phyloP scores from a whole-genome alignment of 2,113 vertebrate genomes.

The Turnix velox region DNA sequence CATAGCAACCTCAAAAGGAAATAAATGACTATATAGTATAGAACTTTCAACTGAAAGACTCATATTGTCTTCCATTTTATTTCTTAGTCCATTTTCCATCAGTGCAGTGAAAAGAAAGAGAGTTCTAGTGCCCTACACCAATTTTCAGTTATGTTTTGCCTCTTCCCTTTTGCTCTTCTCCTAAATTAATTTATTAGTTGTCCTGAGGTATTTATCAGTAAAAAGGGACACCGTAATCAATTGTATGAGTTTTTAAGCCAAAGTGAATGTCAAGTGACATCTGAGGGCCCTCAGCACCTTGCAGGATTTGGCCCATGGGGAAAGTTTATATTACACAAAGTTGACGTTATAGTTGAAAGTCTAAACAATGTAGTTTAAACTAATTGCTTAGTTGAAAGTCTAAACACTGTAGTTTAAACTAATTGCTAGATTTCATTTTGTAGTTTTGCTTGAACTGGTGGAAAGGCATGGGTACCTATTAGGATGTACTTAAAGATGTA shows the following conservation, averaged over 20 bases:
- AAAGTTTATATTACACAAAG: neutral
- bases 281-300: neutral
- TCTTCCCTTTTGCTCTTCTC: neutral
- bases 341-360: too few species aligned
- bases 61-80: neutral
- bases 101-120: neutral
- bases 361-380: too few species aligned
- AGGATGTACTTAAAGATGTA: neutral
- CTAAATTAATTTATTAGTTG: neutral
- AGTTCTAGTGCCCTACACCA: neutral
- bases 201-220: neutral
- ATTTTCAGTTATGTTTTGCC: neutral
- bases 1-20: constrained; percentile 7
- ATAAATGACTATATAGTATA: neutral
- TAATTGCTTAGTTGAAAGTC: too few species aligned
- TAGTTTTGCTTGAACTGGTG: neutral
- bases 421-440: neutral
- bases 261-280: neutral
- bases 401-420: too few species aligned
- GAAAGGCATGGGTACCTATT: neutral
- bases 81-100: neutral
- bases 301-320: too few species aligned
- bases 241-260: neutral
- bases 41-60: constrained; percentile 1
- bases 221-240: neutral